These are phyloP conservation scores for Caretta caretta DNA, from an alignment of 2,113 vertebrate species.

Conservation along the genomic window DNA sequence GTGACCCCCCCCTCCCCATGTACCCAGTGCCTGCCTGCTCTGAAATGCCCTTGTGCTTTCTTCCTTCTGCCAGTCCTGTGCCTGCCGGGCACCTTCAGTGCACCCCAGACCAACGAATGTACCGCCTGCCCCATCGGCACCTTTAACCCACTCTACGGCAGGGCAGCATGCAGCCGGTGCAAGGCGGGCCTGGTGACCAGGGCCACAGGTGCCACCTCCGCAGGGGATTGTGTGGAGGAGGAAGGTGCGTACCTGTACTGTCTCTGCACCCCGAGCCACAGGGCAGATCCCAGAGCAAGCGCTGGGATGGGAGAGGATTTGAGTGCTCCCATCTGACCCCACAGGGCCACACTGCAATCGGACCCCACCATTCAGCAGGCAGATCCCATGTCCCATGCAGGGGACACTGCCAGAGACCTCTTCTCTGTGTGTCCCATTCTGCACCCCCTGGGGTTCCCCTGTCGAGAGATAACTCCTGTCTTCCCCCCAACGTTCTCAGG, in stretches of 20 bases:
- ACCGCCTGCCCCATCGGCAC: neutral
- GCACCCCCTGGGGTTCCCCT: neutral
- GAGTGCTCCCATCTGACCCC: neutral
- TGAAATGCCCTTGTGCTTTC: neutral
- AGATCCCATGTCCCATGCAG: neutral
- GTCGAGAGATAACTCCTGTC: neutral
- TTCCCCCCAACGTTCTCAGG: neutral
- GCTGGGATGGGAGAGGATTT: neutral
- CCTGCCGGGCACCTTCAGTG: conserved; percentile 15
- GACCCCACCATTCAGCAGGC: neutral
- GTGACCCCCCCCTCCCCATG: neutral
- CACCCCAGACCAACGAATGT: neutral
- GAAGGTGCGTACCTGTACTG: neutral
- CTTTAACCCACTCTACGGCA: neutral
- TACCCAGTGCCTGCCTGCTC: neutral
- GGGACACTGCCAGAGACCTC: neutral
- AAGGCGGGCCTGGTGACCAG: neutral
- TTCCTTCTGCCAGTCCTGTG: neutral
- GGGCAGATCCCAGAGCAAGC: neutral
- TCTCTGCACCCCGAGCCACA: neutral
- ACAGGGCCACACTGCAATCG: neutral
- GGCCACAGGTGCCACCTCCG: fast-evolving
- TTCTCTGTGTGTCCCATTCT: neutral
- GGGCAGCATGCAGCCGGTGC: neutral
- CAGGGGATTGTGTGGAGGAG: neutral